Percentiles rank a stretch among this genome's conserved stretches.
phyloP scores from a whole-genome alignment of 1,140 invertebrate species.

The Drosophila obscura region DNA sequence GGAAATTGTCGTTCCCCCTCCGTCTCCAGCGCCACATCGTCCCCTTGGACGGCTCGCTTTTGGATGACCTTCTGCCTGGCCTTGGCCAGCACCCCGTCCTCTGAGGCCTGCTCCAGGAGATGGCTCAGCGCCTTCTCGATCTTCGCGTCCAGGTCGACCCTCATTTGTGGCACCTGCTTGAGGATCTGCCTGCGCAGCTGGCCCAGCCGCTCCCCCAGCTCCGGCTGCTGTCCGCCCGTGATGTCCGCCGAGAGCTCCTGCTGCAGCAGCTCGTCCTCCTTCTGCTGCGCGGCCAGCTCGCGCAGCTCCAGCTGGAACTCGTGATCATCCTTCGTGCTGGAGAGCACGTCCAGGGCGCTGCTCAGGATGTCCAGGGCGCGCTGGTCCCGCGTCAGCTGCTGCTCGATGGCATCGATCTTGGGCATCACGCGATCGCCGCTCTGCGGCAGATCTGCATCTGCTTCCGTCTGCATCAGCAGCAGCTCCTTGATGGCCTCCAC shows the following conservation, averaged over 20 bases:
- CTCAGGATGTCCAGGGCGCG: constrained; percentile 65
- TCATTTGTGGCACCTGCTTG: constrained; percentile 63
- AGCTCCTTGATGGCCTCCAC: constrained; percentile 58
- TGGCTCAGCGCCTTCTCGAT: constrained; percentile 64
- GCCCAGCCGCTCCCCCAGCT: constrained; percentile 45
- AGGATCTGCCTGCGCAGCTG: constrained; percentile 52
- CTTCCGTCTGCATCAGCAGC: constrained; percentile 32
- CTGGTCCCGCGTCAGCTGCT: constrained; percentile 63
- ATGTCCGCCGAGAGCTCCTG: constrained; percentile 34
- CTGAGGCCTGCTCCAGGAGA: constrained; percentile 53
- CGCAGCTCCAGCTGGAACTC: constrained; percentile 54
- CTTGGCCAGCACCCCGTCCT: constrained; percentile 57
- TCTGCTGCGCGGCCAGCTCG: constrained; percentile 31
- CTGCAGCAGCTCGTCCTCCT: constrained; percentile 24
- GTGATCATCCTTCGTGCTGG: constrained; percentile 44
- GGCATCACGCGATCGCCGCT: constrained; percentile 22
- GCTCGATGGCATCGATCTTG: constrained; percentile 72
- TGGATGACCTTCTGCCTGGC: constrained; percentile 58
- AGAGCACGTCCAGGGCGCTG: constrained; percentile 67
- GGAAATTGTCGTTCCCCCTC: constrained; percentile 9
- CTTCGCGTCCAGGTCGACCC: constrained; percentile 58
- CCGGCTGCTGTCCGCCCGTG: constrained; percentile 8
- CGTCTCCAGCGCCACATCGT: neutral
- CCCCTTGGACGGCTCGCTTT: constrained; percentile 19
- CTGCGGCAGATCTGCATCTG: constrained; percentile 6